Evolutionary conservation across 2,113 vertebrate species (phyloP), one percentile per base, ranked within the genome.

Genomic region (Anarrhichthys ocellatus): DNA sequence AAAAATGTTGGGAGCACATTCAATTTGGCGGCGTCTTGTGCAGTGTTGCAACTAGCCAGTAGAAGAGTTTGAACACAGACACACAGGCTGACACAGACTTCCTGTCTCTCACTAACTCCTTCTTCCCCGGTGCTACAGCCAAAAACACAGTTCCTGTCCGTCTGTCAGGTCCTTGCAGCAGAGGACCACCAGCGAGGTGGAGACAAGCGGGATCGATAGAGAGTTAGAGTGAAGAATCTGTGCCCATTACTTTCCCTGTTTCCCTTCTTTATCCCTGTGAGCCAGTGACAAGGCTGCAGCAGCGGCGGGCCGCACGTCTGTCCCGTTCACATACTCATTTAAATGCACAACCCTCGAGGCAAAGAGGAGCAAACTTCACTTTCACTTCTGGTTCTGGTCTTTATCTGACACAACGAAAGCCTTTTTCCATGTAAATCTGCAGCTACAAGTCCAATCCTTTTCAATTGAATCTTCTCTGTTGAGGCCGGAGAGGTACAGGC

Each of bases 211-310:
- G 92, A 95, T 94, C 92, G 15, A 94, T 93, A 88, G 67, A 62
- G 87, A 92, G 86, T 87, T 90, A 94, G 91, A 94, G 92, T 91
- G 91, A 90, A 93, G 90, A 94, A 92, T 92, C 90, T 88, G 84
- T 85, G 87, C 70, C 91, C 87, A 93, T 94, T 94, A 93, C 84
- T 87, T 92, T 88, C 59, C 87, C 92, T 73, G 88, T 90, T 91
- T 94, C 86, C 89, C 78, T 73, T 86, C 88, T 80, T 78, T 73
- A 70, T 82, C 68, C 54, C 73, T 44, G 44, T 81, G 70, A 67
- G 68, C 72, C 76, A 74, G 61, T 84, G 88, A 87, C 86, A 82
- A 36, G 67, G 71, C 71, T 83, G 82, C 76, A 66, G 82, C 70
- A 56, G 64, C 63, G 22, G 63, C 9, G 61, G 34, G 34, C 34